Percentiles rank a stretch among this genome's conserved stretches.
Conservation (phyloP, 2,113 vertebrate species). For the Neomonachus schauinslandi region DNA sequence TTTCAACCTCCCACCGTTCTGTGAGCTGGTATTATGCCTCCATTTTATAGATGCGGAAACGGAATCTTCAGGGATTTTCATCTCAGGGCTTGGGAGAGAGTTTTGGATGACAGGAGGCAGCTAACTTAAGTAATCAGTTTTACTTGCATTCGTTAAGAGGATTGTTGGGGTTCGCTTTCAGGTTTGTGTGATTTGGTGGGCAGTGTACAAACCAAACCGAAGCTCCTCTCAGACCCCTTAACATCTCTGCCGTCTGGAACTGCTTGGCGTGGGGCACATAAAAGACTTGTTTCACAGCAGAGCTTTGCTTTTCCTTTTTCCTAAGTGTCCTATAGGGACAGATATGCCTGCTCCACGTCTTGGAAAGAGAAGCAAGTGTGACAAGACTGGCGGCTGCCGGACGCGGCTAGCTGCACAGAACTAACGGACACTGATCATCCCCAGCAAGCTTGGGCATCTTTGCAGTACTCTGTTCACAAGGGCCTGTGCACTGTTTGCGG, state of each 20-base stretch:
- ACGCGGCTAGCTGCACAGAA: neutral
- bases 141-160: neutral
- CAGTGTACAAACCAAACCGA: neutral
- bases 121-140: neutral
- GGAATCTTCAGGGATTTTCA: neutral
- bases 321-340: neutral
- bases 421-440: accelerated
- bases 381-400: neutral
- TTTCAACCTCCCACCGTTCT: neutral
- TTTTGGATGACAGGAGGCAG: neutral
- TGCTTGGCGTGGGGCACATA: neutral
- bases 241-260: neutral
- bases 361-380: neutral
- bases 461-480: neutral
- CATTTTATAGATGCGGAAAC: neutral
- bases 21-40: neutral
- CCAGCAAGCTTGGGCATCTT: neutral
- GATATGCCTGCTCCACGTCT: neutral
- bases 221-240: neutral
- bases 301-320: neutral
- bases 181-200: neutral
- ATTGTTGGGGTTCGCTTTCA: neutral
- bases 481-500: neutral
- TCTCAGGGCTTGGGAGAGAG: neutral
- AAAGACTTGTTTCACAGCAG: neutral